Evolutionary conservation across 2,797 vertebrate species (phyloP).

Genomic region (Cheirogaleus major): DNA sequence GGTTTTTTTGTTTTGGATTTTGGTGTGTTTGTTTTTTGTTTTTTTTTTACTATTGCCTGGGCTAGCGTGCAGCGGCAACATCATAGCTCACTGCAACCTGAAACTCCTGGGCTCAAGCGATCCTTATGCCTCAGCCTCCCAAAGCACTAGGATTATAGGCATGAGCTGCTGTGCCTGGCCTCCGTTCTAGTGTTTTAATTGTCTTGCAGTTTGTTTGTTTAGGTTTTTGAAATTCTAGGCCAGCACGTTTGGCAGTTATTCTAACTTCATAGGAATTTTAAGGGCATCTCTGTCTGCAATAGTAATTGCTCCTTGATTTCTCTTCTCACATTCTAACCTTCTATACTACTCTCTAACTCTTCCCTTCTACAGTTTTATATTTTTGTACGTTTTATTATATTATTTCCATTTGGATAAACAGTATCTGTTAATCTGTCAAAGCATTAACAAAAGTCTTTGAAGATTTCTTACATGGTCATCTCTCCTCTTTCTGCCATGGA

Average conservation of each 20-base stretch:
- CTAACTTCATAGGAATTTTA: neutral
- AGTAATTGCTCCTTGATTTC: neutral
- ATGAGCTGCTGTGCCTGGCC: neutral
- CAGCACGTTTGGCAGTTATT: neutral
- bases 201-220: neutral
- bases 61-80: neutral
- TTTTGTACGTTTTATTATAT: neutral
- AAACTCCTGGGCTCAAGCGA: neutral
- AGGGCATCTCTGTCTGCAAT: neutral
- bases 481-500: conserved; percentile 17
- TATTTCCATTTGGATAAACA: conserved; percentile 14
- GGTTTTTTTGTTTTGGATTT: neutral
- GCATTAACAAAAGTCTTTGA: neutral
- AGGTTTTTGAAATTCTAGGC: neutral
- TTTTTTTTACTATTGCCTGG: neutral
- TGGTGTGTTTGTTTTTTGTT: neutral
- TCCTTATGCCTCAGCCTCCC: neutral
- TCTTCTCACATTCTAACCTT: neutral
- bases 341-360: neutral
- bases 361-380: neutral
- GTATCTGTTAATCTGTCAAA: neutral
- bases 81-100: neutral
- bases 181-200: neutral
- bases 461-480: neutral
- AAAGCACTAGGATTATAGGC: neutral